Percentiles rank a stretch among this genome's conserved stretches.
These are phyloP conservation scores for Agrotis puta DNA, from an alignment of 2,888 invertebrate genomes.

Conservation along the genomic window DNA sequence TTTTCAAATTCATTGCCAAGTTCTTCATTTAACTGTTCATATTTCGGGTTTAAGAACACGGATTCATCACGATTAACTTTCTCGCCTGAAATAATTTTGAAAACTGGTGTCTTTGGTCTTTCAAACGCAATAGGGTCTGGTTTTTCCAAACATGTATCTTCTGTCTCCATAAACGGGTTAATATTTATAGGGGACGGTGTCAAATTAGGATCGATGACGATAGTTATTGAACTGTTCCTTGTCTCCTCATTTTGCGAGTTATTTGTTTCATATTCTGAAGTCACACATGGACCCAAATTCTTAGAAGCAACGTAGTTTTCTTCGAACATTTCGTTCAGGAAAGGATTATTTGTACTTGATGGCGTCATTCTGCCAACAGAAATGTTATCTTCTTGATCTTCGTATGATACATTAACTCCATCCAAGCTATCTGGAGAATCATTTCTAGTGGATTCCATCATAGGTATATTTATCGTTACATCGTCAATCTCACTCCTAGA, in stretches of 20 bases:
- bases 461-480: constrained; percentile 38
- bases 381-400: constrained; percentile 73
- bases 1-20: constrained; percentile 82
- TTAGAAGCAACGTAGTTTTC: constrained; percentile 77
- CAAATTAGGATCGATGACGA: constrained; percentile 73
- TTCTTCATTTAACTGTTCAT: constrained; percentile 70
- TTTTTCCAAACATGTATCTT: constrained; percentile 71
- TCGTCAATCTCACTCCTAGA: constrained; percentile 41
- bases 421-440: constrained; percentile 71
- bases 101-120: constrained; percentile 85
- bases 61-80: constrained; percentile 75
- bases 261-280: constrained; percentile 84
- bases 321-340: constrained; percentile 76
- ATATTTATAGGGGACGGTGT: constrained; percentile 67
- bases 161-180: constrained; percentile 78
- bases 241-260: constrained; percentile 84
- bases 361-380: constrained; percentile 71
- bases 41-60: constrained; percentile 74
- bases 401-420: constrained; percentile 66
- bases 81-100: constrained; percentile 83
- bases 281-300: constrained; percentile 78
- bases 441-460: constrained; percentile 52
- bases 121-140: constrained; percentile 62
- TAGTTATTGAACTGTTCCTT: constrained; percentile 74
- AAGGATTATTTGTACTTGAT: constrained; percentile 78